Conservation (phyloP, 2,113 vertebrate genomes). For the Clinocottus analis region DNA sequence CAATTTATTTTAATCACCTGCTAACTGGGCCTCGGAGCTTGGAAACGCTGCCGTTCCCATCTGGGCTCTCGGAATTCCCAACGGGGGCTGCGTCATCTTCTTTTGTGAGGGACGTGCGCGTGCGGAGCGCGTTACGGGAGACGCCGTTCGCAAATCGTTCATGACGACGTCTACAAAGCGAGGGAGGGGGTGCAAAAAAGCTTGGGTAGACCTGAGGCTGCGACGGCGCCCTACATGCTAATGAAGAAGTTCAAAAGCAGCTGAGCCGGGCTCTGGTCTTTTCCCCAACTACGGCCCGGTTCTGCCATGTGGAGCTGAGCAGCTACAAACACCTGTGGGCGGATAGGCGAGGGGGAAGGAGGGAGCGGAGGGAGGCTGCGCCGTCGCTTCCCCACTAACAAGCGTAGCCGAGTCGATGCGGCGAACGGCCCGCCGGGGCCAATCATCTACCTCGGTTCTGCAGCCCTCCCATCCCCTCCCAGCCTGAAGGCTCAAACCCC, state of each 20-base stretch:
- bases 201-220: slow-evolving; percentile 15
- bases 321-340: slow-evolving; percentile 72
- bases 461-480: slow-evolving; percentile 28
- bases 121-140: slow-evolving; percentile 8
- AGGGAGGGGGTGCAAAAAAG: slow-evolving; percentile 12
- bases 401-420: slow-evolving; percentile 59
- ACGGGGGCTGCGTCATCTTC: slow-evolving; percentile 14
- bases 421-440: slow-evolving; percentile 61
- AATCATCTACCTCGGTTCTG: slow-evolving; percentile 63
- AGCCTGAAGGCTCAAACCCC: slow-evolving; percentile 23
- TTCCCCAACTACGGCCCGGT: slow-evolving; percentile 34
- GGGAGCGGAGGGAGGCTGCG: not conserved
- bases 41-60: slow-evolving; percentile 50
- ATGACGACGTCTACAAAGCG: slow-evolving; percentile 48
- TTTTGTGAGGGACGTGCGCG: slow-evolving; percentile 17
- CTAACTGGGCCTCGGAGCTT: slow-evolving; percentile 70
- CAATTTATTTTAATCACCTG: slow-evolving; percentile 82
- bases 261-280: slow-evolving; percentile 37
- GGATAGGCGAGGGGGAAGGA: slow-evolving; percentile 30
- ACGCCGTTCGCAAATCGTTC: slow-evolving; percentile 25
- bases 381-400: slow-evolving; percentile 62
- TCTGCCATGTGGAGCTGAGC: slow-evolving; percentile 49
- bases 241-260: slow-evolving; percentile 73
- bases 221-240: slow-evolving; percentile 55
- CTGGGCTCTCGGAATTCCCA: slow-evolving; percentile 21